Evolutionary conservation across 2,113 vertebrate species (phyloP).

Genomic region (Gila orcuttii): DNA sequence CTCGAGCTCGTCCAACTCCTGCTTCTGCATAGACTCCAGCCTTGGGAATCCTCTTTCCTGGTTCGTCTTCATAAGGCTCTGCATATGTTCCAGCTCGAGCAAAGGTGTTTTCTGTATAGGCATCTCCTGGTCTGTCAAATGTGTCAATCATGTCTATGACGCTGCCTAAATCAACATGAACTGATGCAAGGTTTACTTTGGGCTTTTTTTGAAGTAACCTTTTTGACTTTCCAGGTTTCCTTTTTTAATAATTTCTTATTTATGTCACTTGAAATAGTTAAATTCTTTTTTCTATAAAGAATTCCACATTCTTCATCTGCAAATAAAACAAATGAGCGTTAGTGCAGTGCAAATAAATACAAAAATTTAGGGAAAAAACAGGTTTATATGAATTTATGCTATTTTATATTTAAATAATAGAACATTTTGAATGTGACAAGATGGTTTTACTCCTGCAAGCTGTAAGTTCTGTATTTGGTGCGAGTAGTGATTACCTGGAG

Average conservation of each 20-base stretch:
- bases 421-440: neutral
- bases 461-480: neutral
- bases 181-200: neutral
- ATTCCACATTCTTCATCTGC: neutral
- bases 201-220: neutral
- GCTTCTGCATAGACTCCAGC: conserved; percentile 30
- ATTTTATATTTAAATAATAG: neutral
- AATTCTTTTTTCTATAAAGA: neutral
- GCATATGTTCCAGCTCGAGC: neutral
- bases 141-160: neutral
- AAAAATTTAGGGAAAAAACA: neutral
- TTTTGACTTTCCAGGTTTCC: neutral
- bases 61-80: neutral
- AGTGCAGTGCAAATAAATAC: neutral
- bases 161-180: neutral
- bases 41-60: conserved; percentile 1
- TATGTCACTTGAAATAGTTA: neutral
- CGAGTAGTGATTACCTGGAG: too few species aligned
- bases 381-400: neutral
- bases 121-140: neutral
- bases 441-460: neutral
- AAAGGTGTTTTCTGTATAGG: neutral
- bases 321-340: neutral
- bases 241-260: neutral
- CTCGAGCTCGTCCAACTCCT: conserved; percentile 41